Evolutionary conservation across 2,113 vertebrate species (phyloP), one percentile per base, ranked within the genome.

Genomic region (Gobius niger): DNA sequence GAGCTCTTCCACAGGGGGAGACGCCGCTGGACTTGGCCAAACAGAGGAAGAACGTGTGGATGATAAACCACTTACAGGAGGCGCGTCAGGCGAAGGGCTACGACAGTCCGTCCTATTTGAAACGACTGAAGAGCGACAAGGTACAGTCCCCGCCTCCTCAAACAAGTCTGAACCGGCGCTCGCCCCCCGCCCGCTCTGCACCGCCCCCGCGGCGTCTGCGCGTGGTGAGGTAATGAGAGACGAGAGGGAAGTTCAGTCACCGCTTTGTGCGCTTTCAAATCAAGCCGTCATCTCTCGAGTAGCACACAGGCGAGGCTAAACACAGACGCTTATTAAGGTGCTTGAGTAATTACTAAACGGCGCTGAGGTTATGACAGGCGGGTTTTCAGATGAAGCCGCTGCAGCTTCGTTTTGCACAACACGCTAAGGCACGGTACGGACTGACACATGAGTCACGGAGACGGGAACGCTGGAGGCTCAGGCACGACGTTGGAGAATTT

Each of bases 11-110:
- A 65, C 78, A 99, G 97, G 96, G 97, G 0, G 97, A 99, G 90
- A 98, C 96, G 15, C 95, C 98, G 16, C 93, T 99, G 76, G 97
- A 99, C 91, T 93, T 99, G 9, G 96, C 98, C 87, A 99, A 98
- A 85, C 98, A 99, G 76, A 95, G 98, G 85, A 99, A 99, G 90
- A 99, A 99, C 0, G 95, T 97, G 63, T 99, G 98, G 98, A 99
- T 99, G 97, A 98, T 98, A 82, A 99, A 96, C 88, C 98, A 98
- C 86, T 84, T 99, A 68, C 97, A 99, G 88, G 98, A 99, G 87
- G 97, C 96, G 4, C 94, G 98, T 34, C 98, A 99, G 78, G 98
- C 98, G 69, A 99, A 96, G 87, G 98, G 98, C 47, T 98, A 98
- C 56, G 97, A 99, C 91, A 98, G 94, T 89, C 96, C 98, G 0